phyloP scores from a whole-genome alignment of 1,140 invertebrate genomes.

The Caenorhabditis elegans region WBcel235 BX284602.5:7576501-7577000 shows the following conservation, averaged over 20 bases:
- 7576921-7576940: neutral
- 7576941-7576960: neutral
- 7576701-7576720: slow-evolving; percentile 49
- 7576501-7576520: too few species aligned
- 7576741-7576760: slow-evolving; percentile 44
- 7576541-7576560: slow-evolving; percentile 42
- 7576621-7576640: too few species aligned
- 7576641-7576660: neutral
- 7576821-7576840: slow-evolving; percentile 45
- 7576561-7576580: slow-evolving; percentile 41
- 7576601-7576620: too few species aligned
- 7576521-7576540: slow-evolving; percentile 48
- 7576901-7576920: slow-evolving; percentile 43
- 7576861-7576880: slow-evolving; percentile 37
- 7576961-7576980: slow-evolving; percentile 45
- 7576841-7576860: slow-evolving; percentile 37
- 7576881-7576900: slow-evolving; percentile 49
- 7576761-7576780: slow-evolving; percentile 40
- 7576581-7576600: slow-evolving; percentile 35
- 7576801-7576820: neutral
- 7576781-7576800: neutral
- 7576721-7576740: slow-evolving; percentile 44
- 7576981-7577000: slow-evolving; percentile 43
- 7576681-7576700: slow-evolving; percentile 48
- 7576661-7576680: slow-evolving; percentile 40